Evolutionary conservation across 2,888 invertebrate genomes (phyloP).

Genomic region (Thymelicus acteon): DNA sequence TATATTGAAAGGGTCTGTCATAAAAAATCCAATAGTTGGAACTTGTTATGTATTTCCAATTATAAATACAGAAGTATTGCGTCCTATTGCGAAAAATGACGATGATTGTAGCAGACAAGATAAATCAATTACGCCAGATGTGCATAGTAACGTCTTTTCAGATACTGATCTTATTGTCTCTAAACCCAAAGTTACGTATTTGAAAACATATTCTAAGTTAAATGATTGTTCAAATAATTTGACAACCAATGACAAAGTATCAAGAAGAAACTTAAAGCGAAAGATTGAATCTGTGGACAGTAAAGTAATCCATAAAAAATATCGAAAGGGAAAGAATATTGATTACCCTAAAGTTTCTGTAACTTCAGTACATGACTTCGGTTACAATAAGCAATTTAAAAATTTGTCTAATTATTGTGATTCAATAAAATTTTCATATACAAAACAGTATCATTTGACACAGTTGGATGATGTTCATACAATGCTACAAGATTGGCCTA

Average conservation of each 20-base stretch:
- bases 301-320: slow-evolving; percentile 56
- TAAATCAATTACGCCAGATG: neutral
- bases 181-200: slow-evolving; percentile 63
- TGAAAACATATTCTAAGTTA: slow-evolving; percentile 42
- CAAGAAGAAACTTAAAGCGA: slow-evolving; percentile 57
- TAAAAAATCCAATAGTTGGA: slow-evolving; percentile 57
- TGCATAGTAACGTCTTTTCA: slow-evolving; percentile 19
- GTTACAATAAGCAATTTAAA: slow-evolving; percentile 66
- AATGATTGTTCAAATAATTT: neutral
- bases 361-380: slow-evolving; percentile 50
- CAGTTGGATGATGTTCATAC: slow-evolving; percentile 62
- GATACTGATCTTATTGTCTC: slow-evolving; percentile 52
- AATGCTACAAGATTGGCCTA: slow-evolving; percentile 65
- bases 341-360: slow-evolving; percentile 62
- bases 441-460: slow-evolving; percentile 65
- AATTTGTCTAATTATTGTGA: slow-evolving; percentile 64
- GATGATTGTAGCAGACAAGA: neutral
- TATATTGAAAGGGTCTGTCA: slow-evolving; percentile 59
- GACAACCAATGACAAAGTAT: slow-evolving; percentile 19
- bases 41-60: slow-evolving; percentile 62
- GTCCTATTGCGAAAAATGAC: neutral
- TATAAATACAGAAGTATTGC: slow-evolving; percentile 8
- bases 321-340: slow-evolving; percentile 73
- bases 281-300: slow-evolving; percentile 58
- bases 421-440: slow-evolving; percentile 72